Conservation (phyloP, 2,113 vertebrate genomes). For the Hippocampus barbouri region DNA sequence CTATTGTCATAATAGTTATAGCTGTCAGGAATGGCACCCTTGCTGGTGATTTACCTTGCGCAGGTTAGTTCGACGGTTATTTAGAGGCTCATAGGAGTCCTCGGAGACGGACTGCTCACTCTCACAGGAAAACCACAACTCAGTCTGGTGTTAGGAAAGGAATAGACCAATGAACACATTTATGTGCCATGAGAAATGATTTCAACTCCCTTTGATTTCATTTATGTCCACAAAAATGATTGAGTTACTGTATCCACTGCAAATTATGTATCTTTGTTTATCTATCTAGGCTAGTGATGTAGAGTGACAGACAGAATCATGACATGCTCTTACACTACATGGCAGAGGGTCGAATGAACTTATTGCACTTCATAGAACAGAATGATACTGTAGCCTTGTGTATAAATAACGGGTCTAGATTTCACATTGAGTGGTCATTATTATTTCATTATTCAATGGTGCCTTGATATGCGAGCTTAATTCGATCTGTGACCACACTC, state of each 20-base stretch:
- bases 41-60: conserved; percentile 68
- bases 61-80: conserved; percentile 73
- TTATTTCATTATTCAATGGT: no score
- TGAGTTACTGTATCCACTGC: background rate
- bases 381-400: no score
- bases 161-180: background rate
- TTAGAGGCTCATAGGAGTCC: conserved; percentile 69
- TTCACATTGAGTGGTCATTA: no score
- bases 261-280: background rate
- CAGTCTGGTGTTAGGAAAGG: conserved; percentile 64
- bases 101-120: conserved; percentile 59
- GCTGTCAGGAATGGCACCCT: background rate
- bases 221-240: background rate
- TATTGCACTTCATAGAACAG: no score
- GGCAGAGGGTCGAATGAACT: no score
- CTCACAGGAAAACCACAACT: conserved; percentile 82
- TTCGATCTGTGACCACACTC: no score
- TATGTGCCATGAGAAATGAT: background rate
- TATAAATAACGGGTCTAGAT: no score
- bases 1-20: background rate
- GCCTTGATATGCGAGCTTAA: no score
- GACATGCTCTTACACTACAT: background rate
- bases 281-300: no score
- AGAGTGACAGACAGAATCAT: background rate
- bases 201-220: background rate